Evolutionary conservation across 2,797 vertebrate genomes (phyloP).

Genomic region (Sebastes aleutianus): DNA sequence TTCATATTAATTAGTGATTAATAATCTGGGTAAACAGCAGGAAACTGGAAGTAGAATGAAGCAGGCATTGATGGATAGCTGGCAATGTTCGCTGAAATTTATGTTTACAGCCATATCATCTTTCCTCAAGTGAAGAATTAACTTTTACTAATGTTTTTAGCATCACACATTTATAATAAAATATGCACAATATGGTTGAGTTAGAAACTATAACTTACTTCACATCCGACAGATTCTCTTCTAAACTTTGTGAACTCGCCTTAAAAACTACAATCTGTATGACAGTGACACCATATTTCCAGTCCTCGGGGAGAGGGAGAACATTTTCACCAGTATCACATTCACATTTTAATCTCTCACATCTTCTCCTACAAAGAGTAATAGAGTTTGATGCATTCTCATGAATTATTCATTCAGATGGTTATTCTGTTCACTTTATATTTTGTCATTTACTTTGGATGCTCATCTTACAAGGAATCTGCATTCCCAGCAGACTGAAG

Average conservation of each 20-base stretch:
- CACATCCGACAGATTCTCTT: slow-evolving; percentile 1
- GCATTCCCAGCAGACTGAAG: slow-evolving; percentile 22
- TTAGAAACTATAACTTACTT: slow-evolving; percentile 10
- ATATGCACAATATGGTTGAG: neutral
- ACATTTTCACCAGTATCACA: slow-evolving; percentile 47
- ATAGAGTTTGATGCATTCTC: slow-evolving; percentile 49
- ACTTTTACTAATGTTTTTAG: neutral
- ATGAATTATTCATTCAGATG: slow-evolving; percentile 58
- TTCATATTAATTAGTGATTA: slow-evolving; percentile 11
- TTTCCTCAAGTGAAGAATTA: neutral
- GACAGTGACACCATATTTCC: slow-evolving; percentile 23
- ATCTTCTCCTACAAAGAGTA: slow-evolving; percentile 49
- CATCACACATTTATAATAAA: neutral
- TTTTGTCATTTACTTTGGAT: slow-evolving; percentile 58
- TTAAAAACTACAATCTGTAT: slow-evolving; percentile 15
- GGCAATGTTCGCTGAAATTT: neutral
- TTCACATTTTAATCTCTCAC: slow-evolving; percentile 59
- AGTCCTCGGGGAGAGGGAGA: slow-evolving; percentile 34
- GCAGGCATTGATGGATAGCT: neutral
- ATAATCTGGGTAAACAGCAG: slow-evolving; percentile 2
- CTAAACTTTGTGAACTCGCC: slow-evolving; percentile 36
- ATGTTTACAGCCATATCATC: neutral
- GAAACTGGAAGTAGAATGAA: slow-evolving; percentile 3
- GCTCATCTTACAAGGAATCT: slow-evolving; percentile 38
- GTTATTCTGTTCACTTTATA: slow-evolving; percentile 53